Evolutionary conservation across 1,140 invertebrate species (phyloP).

Genomic region (Scaptomyza montana): DNA sequence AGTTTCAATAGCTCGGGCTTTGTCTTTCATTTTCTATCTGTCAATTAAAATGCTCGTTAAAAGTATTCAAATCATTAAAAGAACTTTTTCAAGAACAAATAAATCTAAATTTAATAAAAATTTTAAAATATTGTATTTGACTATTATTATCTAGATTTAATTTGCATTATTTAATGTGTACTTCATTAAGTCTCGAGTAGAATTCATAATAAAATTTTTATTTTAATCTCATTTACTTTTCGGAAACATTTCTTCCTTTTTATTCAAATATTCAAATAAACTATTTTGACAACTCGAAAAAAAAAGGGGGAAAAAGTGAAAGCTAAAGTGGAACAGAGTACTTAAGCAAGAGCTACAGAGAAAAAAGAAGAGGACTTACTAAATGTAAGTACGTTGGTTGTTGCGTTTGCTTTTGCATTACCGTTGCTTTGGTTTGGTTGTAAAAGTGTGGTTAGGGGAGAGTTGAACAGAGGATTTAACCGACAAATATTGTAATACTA

Average conservation of each 20-base stretch:
- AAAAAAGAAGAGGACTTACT: slow-evolving; percentile 17
- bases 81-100: too few species aligned
- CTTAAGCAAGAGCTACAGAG: slow-evolving; percentile 7
- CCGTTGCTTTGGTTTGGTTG: neutral
- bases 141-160: too few species aligned
- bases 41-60: too few species aligned
- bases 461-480: neutral
- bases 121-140: too few species aligned
- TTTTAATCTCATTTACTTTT: too few species aligned
- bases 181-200: too few species aligned
- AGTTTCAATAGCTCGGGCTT: too few species aligned
- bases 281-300: neutral
- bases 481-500: slow-evolving; percentile 44
- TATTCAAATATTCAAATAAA: neutral
- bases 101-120: too few species aligned
- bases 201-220: too few species aligned
- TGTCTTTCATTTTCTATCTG: too few species aligned
- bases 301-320: neutral
- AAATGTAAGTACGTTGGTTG: slow-evolving; percentile 19
- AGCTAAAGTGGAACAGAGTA: slow-evolving; percentile 19
- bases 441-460: neutral
- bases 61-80: too few species aligned
- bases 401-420: slow-evolving; percentile 8
- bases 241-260: neutral
- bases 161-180: too few species aligned